Base-by-base conservation (phyloP, 2,113 vertebrate species). In the Peromyscus leucopus region DNA sequence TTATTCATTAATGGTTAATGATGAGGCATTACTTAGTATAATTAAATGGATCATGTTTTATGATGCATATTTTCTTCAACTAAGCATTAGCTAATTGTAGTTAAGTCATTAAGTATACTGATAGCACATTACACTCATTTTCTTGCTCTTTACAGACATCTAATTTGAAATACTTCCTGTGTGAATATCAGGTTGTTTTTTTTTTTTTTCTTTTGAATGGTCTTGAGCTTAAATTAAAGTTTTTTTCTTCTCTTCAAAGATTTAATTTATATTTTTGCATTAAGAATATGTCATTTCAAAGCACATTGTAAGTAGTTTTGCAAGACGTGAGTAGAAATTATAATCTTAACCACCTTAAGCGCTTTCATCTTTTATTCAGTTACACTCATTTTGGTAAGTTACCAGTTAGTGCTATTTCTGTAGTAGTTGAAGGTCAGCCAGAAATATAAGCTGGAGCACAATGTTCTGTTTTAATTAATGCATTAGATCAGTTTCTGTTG, bases 1-100 rank as follows among this genome's bases (percentile, higher is more conserved):
- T 97, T 96, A 84, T 67, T 96, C 69, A 96, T 97, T 96, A 95
- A 89, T 92, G 89, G 91, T 92, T 97, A 96, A 96, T 96, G 83
- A 90, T 95, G 89, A 96, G 95, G 78, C 63, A 83, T 85, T 93
- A 97, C 93, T 97, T 96, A 97, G 75, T 67, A 57, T 96, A 97
- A 97, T 97, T 97, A 97, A 97, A 78, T 96, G 83, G 80, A 93
- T 97, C 93, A 89, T 97, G 59, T 97, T 96, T 96, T 91, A 90
- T 76, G 83, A 85, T 95, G 89, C 63, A 80, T 94, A 76, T 88
- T 97, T 98, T 93, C 89, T 94, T 96, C 93, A 96, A n/a, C 55
- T 91, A 96, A 88, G 75, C 95, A 89, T 96, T 96, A 94, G 69
- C 76, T 98, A 95, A 96, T 97, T 97, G 42, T 76, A 93, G 48